phyloP scores from a whole-genome alignment of 2,797 vertebrate species.

The Brachyalestes nurse region DNA sequence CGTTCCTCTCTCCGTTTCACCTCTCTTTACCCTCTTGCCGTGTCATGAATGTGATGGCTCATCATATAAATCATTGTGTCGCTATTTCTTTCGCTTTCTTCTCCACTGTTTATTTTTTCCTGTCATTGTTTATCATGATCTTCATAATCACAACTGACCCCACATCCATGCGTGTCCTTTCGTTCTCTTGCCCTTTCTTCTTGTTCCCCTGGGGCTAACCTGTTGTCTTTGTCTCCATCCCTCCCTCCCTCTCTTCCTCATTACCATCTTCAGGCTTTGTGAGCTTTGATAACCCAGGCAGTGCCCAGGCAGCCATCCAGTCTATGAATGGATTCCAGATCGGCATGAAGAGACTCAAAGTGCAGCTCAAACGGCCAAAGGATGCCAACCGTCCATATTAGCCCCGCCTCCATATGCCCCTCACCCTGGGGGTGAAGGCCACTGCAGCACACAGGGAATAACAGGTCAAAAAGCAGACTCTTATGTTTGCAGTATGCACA shows the following conservation, averaged over 20 bases:
- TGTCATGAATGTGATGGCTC: constrained; percentile 4
- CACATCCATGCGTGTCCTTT: constrained; percentile 18
- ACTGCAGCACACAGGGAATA: constrained; percentile 73
- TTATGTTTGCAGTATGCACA: neutral
- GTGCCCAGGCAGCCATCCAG: constrained; percentile 98
- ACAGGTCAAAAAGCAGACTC: constrained; percentile 68
- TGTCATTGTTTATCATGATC: neutral
- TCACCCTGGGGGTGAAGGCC: constrained; percentile 74
- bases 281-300: constrained; percentile 99
- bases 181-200: constrained; percentile 14
- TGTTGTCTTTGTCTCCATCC: constrained; percentile 53
- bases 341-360: constrained; percentile 99
- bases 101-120: neutral
- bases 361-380: constrained; percentile 99
- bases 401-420: constrained; percentile 70
- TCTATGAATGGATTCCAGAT: constrained; percentile 99
- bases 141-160: neutral
- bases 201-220: constrained; percentile 50
- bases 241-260: constrained; percentile 17
- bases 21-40: neutral
- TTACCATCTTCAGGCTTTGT: constrained; percentile 87
- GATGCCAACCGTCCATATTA: constrained; percentile 98
- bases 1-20: constrained; percentile 25
- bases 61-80: neutral
- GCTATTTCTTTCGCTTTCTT: too few species aligned